Conservation (phyloP, 2,113 vertebrate species). For the Uria lomvia region DNA sequence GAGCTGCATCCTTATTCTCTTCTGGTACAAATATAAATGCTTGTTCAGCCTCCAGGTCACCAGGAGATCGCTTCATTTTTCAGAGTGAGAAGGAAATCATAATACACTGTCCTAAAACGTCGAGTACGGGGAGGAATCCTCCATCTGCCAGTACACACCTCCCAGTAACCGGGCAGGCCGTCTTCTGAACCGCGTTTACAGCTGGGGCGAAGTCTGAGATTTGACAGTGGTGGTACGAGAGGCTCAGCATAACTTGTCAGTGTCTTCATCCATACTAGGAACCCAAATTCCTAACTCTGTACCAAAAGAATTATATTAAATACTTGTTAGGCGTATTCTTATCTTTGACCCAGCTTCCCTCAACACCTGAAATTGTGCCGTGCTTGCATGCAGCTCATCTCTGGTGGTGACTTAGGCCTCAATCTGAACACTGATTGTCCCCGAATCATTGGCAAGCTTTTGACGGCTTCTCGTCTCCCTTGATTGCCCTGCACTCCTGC, state of each 20-base stretch:
- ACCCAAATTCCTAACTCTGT: neutral
- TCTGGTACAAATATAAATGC: conserved; percentile 60
- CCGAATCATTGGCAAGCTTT: conserved; percentile 17
- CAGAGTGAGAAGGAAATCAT: neutral
- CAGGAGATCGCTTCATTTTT: conserved; percentile 2
- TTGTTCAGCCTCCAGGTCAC: conserved; percentile 71
- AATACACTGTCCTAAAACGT: neutral
- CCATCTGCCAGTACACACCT: neutral
- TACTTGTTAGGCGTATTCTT: neutral
- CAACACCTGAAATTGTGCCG: conserved; percentile 70
- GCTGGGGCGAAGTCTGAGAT: neutral
- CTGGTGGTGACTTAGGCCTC: conserved; percentile 45
- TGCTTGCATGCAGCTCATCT: conserved; percentile 73
- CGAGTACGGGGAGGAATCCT: neutral
- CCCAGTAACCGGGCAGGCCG: no score
- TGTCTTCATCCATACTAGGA: neutral
- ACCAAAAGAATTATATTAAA: neutral
- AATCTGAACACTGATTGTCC: neutral
- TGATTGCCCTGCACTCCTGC: neutral
- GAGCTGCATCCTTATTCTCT: conserved; percentile 65
- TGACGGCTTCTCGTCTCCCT: neutral
- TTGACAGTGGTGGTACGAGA: neutral
- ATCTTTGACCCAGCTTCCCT: conserved; percentile 78
- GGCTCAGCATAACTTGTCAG: neutral
- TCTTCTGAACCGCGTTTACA: neutral